phyloP scores from a whole-genome alignment of 2,888 invertebrate species.

The Apotomis capreana region DNA sequence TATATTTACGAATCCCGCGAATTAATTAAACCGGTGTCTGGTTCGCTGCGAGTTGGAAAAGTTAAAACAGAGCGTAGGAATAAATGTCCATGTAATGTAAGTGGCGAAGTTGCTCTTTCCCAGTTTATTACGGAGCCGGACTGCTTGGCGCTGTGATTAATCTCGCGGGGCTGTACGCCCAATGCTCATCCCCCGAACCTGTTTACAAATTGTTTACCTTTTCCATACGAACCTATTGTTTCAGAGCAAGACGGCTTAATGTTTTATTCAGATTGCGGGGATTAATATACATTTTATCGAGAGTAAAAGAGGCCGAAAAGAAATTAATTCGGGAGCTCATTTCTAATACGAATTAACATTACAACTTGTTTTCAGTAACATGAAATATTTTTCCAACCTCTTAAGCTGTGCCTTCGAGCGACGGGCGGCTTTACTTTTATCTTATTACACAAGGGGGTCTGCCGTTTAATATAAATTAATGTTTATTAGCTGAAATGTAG shows the following conservation, averaged over 20 bases:
- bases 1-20: constrained; percentile 67
- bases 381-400: background rate
- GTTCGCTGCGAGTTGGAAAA: constrained; percentile 70
- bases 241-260: constrained; percentile 26
- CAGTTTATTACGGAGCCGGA: constrained; percentile 71
- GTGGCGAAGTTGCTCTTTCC: constrained; percentile 77
- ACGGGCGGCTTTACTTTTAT: background rate
- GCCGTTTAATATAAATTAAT: constrained; percentile 1
- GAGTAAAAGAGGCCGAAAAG: constrained; percentile 14
- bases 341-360: background rate
- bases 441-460: background rate
- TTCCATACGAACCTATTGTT: constrained; percentile 37
- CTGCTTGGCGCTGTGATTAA: constrained; percentile 69
- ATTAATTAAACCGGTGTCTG: constrained; percentile 72
- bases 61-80: constrained; percentile 74
- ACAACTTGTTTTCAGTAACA: background rate
- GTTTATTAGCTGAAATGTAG: constrained; percentile 11
- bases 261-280: constrained; percentile 28
- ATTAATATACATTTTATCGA: constrained; percentile 28
- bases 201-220: constrained; percentile 61
- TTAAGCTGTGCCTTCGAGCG: background rate
- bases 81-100: constrained; percentile 80
- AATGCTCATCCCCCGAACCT: constrained; percentile 53
- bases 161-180: constrained; percentile 61
- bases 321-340: background rate